phyloP scores from a whole-genome alignment of 2,888 invertebrate species.

The Diachrysia chrysitis region DNA sequence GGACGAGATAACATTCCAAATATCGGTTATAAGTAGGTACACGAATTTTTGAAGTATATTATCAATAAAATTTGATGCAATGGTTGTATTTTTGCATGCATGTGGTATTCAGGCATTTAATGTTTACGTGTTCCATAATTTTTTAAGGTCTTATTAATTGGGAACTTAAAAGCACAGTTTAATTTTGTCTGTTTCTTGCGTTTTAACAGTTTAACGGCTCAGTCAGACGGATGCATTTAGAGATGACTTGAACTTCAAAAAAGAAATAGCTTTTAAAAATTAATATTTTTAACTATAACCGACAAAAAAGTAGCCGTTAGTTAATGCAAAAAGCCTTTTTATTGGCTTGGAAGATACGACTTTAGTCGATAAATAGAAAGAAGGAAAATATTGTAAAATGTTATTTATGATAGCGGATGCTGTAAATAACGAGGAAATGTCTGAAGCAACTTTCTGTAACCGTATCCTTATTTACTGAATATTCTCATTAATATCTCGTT shows the following conservation, averaged over 20 bases:
- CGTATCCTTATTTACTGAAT: not conserved
- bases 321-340: too few relatives aligned
- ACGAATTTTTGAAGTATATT: not conserved
- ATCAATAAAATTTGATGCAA: not conserved
- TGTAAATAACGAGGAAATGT: not conserved
- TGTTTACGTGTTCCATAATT: too few relatives aligned
- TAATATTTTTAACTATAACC: too few relatives aligned
- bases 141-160: not conserved
- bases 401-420: not conserved
- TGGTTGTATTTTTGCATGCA: not conserved
- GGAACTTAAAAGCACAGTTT: too few relatives aligned
- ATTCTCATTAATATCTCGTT: not conserved
- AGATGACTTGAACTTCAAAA: too few relatives aligned
- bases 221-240: too few relatives aligned
- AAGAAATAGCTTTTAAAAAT: too few relatives aligned
- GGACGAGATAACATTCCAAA: constrained; percentile 31
- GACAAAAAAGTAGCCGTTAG: too few relatives aligned
- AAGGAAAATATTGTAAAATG: not conserved
- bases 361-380: not conserved
- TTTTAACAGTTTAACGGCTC: too few relatives aligned
- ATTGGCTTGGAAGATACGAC: too few relatives aligned
- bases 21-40: constrained; percentile 11
- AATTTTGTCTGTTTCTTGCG: too few relatives aligned
- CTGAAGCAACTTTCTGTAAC: not conserved
- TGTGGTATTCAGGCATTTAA: too few relatives aligned